These are phyloP conservation scores for Melanerpes aurifrons DNA, from an alignment of 2,113 vertebrate genomes.

Conservation along the genomic window DNA sequence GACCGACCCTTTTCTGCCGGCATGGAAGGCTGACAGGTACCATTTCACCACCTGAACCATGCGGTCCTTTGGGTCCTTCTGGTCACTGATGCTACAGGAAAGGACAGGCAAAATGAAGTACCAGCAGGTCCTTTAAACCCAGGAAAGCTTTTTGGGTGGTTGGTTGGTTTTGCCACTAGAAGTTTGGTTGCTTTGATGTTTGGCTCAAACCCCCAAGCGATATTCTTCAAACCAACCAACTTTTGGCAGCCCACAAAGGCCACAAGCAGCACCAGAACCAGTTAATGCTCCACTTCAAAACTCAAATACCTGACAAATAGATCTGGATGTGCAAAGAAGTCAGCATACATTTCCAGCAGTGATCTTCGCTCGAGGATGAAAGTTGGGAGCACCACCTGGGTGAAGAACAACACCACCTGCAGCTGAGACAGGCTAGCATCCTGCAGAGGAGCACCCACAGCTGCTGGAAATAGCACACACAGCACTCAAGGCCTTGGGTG, in stretches of 20 bases:
- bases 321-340: slow-evolving; percentile 98
- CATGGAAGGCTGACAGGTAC: slow-evolving; percentile 99
- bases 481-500: fast-evolving
- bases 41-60: slow-evolving; percentile 97
- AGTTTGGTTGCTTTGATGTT: background rate
- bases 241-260: background rate
- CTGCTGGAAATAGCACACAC: background rate
- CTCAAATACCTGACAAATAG: slow-evolving; percentile 93
- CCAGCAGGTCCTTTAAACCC: background rate
- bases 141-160: background rate
- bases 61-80: slow-evolving; percentile 90
- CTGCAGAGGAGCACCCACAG: background rate
- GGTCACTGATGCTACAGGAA: slow-evolving; percentile 89
- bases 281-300: background rate
- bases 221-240: background rate
- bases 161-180: background rate
- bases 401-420: background rate
- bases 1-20: slow-evolving; percentile 97
- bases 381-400: slow-evolving; percentile 95
- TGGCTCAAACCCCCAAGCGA: background rate
- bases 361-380: slow-evolving; percentile 98
- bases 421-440: background rate
- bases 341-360: slow-evolving; percentile 98
- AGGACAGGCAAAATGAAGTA: background rate
- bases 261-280: background rate